Conservation (phyloP, 2,888 invertebrate genomes). For the Empis stercorea region DNA sequence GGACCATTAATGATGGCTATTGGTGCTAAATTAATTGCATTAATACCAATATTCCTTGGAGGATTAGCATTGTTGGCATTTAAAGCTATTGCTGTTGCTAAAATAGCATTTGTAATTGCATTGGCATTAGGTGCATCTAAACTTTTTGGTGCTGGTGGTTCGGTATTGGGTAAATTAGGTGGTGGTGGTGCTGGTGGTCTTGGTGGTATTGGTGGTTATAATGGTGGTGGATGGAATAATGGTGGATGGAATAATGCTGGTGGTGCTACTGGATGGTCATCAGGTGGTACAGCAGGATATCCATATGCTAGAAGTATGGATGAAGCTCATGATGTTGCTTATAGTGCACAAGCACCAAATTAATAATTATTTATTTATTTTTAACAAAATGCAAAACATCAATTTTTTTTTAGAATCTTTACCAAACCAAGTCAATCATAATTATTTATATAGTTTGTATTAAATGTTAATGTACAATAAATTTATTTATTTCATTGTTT, state of each 20-base stretch:
- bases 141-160: conserved; percentile 45
- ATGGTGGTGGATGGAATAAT: conserved; percentile 19
- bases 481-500: too few relatives aligned
- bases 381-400: not conserved
- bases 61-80: conserved; percentile 58
- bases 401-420: too few relatives aligned
- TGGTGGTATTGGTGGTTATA: conserved; percentile 19
- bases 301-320: conserved; percentile 43
- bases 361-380: conserved; percentile 1
- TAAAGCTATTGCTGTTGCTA: conserved; percentile 66
- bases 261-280: conserved; percentile 19
- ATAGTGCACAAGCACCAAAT: conserved; percentile 45
- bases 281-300: conserved; percentile 30
- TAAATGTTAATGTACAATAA: too few relatives aligned
- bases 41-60: conserved; percentile 57
- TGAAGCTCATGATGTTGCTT: conserved; percentile 57
- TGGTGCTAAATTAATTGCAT: conserved; percentile 57
- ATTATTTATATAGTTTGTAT: too few relatives aligned
- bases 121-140: conserved; percentile 57
- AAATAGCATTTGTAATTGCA: conserved; percentile 62
- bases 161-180: conserved; percentile 23
- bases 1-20: conserved; percentile 54
- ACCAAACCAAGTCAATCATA: too few relatives aligned
- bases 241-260: conserved; percentile 22
- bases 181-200: conserved; percentile 24